These are phyloP conservation scores for Drosophila santomea DNA, from an alignment of 1,140 invertebrate genomes.

Conservation along the genomic window DNA sequence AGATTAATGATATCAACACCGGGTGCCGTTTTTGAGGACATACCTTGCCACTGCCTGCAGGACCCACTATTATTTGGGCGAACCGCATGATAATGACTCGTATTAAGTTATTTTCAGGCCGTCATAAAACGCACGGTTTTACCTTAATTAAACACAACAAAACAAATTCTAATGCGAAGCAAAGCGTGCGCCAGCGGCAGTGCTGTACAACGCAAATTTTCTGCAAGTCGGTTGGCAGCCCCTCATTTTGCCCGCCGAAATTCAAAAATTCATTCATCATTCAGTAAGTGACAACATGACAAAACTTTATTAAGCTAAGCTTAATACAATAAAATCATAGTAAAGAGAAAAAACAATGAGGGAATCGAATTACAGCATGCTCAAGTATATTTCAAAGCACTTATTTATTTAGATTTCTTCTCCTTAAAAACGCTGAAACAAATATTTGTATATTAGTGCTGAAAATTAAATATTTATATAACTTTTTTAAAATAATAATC, in stretches of 20 bases:
- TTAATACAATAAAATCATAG: too few species aligned
- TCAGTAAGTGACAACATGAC: too few species aligned
- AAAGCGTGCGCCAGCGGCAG: conserved; percentile 16
- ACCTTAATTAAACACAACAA: conserved; percentile 10
- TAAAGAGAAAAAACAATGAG: too few species aligned
- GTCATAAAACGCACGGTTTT: too few species aligned
- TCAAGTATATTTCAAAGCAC: neutral
- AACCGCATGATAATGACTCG: conserved; percentile 92
- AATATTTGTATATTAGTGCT: too few species aligned
- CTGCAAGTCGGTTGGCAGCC: neutral
- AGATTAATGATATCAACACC: neutral
- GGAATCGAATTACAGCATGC: too few species aligned
- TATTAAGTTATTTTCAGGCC: neutral
- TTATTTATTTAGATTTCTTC: too few species aligned
- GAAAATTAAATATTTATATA: neutral
- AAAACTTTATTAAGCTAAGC: too few species aligned
- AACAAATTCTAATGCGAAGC: conserved; percentile 12
- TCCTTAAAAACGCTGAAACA: too few species aligned
- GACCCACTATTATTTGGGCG: conserved; percentile 97
- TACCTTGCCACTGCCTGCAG: conserved; percentile 98
- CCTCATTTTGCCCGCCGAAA: neutral
- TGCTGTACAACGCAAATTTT: neutral
- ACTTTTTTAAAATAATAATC: neutral
- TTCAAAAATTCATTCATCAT: neutral
- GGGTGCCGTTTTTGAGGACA: neutral